A percentile compares a stretch with the other conserved stretches of the same genome.
Conservation (phyloP, 35 echinoderm and acorn worm genomes). For the Lytechinus pictus region DNA sequence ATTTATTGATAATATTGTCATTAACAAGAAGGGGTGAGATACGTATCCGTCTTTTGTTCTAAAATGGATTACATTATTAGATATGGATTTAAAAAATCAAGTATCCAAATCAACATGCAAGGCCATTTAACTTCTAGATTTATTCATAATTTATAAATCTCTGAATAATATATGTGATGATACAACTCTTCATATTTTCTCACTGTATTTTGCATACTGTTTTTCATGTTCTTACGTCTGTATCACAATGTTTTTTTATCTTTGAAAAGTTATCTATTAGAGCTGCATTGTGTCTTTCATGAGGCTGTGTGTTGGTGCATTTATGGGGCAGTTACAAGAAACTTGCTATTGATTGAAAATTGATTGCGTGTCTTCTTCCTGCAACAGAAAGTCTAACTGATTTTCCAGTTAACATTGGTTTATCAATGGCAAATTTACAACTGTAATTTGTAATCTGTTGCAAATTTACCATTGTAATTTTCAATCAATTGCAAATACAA, state of each 20-base stretch:
- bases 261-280: not conserved
- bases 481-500: too few species aligned
- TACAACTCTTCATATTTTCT: not conserved
- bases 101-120: not conserved
- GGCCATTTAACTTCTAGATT: not conserved
- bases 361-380: not conserved
- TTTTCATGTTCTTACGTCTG: not conserved
- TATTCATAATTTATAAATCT: not conserved
- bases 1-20: too few species aligned
- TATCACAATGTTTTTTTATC: not conserved
- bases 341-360: not conserved
- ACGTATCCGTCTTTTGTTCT: not conserved
- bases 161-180: not conserved
- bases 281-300: not conserved
- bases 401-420: too few species aligned
- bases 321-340: not conserved
- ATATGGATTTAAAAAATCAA: not conserved
- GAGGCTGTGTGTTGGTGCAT: not conserved
- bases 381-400: too few species aligned
- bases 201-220: not conserved
- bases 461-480: too few species aligned
- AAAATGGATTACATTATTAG: not conserved
- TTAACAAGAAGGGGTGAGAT: not conserved
- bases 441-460: too few species aligned
- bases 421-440: too few species aligned